Evolutionary conservation across 53 echinoderm and acorn worm species (phyloP).

Genomic region (Glandiceps talaboti): DNA sequence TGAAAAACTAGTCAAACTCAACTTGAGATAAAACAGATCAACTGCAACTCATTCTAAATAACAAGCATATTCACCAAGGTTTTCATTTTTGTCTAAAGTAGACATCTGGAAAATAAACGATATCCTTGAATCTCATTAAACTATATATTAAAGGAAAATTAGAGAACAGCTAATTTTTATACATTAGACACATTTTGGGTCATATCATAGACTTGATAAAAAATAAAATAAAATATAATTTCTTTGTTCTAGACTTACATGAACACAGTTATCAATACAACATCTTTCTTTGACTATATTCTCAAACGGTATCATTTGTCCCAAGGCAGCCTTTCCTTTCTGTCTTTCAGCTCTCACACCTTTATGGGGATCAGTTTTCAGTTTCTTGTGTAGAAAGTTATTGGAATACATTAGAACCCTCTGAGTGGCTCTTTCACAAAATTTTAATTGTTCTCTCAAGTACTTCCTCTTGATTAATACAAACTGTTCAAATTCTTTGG

Average conservation of each 20-base stretch:
- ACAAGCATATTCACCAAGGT: too few species aligned
- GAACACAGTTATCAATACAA: slow-evolving; percentile 69
- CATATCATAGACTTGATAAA: too few species aligned
- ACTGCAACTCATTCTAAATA: too few species aligned
- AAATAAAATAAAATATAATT: too few species aligned
- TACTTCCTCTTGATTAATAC: slow-evolving; percentile 64
- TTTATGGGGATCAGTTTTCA: slow-evolving; percentile 81
- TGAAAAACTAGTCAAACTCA: too few species aligned
- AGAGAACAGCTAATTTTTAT: too few species aligned
- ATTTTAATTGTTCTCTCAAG: slow-evolving; percentile 61
- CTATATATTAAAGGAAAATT: too few species aligned
- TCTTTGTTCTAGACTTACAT: slow-evolving; percentile 44
- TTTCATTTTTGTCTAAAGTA: too few species aligned
- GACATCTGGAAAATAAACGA: too few species aligned
- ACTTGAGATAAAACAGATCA: too few species aligned
- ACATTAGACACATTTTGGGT: too few species aligned
- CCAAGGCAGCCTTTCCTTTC: slow-evolving; percentile 50
- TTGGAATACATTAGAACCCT: slow-evolving; percentile 89
- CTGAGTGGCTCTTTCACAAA: slow-evolving; percentile 88
- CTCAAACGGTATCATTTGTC: slow-evolving; percentile 37
- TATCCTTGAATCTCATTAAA: too few species aligned
- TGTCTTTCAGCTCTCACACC: slow-evolving; percentile 48
- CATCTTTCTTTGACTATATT: slow-evolving; percentile 50
- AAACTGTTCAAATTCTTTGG: slow-evolving; percentile 89
- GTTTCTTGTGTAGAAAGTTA: slow-evolving; percentile 92